Conservation (phyloP, 2,888 invertebrate species). For the Caenorhabditis zanzibari region DNA sequence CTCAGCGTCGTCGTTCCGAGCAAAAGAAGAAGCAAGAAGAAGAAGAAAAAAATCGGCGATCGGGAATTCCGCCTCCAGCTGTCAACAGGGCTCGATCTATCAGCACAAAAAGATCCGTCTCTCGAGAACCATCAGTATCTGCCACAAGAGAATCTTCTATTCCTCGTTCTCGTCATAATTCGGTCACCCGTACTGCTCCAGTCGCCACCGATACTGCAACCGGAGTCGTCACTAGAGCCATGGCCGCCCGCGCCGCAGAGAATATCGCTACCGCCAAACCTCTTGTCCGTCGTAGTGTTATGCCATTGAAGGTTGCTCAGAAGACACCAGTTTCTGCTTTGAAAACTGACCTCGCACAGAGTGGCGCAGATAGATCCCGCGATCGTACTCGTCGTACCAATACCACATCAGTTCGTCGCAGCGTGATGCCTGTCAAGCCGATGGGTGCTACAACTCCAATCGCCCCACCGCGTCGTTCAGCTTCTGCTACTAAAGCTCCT, state of each 20-base stretch:
- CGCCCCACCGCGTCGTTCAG: constrained; percentile 42
- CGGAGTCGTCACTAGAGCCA: constrained; percentile 59
- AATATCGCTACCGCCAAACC: constrained; percentile 13
- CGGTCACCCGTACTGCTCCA: constrained; percentile 36
- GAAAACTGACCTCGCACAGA: not conserved
- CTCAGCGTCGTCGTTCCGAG: constrained; percentile 62
- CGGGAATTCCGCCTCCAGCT: not conserved
- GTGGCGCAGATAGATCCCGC: constrained; percentile 46
- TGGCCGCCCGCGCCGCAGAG: constrained; percentile 55
- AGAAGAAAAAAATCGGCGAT: constrained; percentile 37
- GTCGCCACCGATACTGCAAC: not conserved
- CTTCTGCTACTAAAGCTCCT: constrained; percentile 32
- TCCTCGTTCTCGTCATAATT: constrained; percentile 29
- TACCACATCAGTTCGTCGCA: constrained; percentile 37
- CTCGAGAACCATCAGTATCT: constrained; percentile 20
- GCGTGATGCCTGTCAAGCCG: constrained; percentile 12
- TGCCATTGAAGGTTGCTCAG: constrained; percentile 49
- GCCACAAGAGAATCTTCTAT: constrained; percentile 17
- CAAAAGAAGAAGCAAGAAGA: constrained; percentile 53
- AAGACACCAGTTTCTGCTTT: constrained; percentile 36
- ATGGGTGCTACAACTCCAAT: constrained; percentile 35
- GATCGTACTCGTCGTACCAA: constrained; percentile 65
- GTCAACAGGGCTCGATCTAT: constrained; percentile 35
- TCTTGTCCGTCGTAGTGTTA: constrained; percentile 53
- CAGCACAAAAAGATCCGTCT: constrained; percentile 33